Percentiles rank a stretch among this genome's conserved stretches.
phyloP scores from a whole-genome alignment of 2,113 vertebrate genomes.

The Felis chaus region DNA sequence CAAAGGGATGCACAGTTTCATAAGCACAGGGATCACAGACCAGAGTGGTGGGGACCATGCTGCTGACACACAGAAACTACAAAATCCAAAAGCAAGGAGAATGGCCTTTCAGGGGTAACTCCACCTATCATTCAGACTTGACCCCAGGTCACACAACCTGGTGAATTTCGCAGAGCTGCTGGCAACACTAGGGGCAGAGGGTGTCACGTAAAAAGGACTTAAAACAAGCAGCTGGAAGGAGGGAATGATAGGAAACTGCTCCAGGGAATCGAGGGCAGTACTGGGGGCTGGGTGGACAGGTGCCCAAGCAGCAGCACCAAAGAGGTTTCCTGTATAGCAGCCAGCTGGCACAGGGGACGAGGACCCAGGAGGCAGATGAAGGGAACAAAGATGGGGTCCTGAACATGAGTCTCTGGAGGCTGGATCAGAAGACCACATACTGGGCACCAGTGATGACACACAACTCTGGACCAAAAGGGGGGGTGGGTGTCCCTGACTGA shows the following conservation, averaged over 20 bases:
- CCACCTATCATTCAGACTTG: not conserved
- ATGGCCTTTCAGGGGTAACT: not conserved
- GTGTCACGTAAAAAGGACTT: not conserved
- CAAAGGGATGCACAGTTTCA: not conserved
- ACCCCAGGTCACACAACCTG: not conserved
- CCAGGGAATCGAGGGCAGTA: not conserved
- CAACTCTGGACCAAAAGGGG: not conserved
- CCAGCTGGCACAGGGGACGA: not conserved
- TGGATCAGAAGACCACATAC: not conserved
- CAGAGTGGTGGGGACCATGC: not conserved
- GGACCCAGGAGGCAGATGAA: not conserved
- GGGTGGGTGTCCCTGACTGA: not conserved
- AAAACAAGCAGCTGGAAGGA: not conserved
- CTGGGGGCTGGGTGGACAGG: not conserved
- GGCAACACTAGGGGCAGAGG: not conserved
- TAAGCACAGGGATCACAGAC: conserved; percentile 32
- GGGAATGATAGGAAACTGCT: not conserved
- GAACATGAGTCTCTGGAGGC: not conserved
- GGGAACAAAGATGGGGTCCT: not conserved
- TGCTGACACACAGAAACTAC: not conserved
- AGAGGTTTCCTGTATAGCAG: conserved; percentile 11
- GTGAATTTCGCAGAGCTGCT: not conserved
- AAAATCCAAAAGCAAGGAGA: not conserved
- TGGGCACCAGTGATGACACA: not conserved
- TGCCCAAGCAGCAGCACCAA: not conserved